Conservation (phyloP, 2,113 vertebrate species). For the Percopsis transmontana region DNA sequence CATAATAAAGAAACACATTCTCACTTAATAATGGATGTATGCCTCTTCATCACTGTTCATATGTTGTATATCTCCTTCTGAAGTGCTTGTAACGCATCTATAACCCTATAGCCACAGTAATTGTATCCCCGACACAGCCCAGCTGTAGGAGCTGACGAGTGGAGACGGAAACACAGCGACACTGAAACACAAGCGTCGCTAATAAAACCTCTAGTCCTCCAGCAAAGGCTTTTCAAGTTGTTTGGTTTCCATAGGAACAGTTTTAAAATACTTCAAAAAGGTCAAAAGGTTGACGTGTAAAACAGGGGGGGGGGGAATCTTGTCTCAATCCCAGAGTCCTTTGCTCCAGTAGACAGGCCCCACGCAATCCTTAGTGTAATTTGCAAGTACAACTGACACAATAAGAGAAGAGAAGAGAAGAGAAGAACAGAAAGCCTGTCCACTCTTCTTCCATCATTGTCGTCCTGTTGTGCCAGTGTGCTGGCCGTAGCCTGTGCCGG, state of each 20-base stretch:
- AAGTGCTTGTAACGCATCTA: not conserved
- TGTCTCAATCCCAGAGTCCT: conserved; percentile 53
- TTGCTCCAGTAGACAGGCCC: conserved; percentile 27
- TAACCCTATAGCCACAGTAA: conserved; percentile 49
- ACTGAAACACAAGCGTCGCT: conserved; percentile 36
- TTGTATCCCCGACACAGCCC: conserved; percentile 14
- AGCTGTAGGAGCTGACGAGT: conserved; percentile 34
- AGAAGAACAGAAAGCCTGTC: conserved; percentile 7
- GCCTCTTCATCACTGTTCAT: not conserved
- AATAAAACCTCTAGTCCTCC: conserved; percentile 43
- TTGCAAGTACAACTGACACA: conserved; percentile 19
- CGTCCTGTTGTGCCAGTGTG: conserved; percentile 4
- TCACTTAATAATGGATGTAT: conserved; percentile 10
- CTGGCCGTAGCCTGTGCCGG: not conserved
- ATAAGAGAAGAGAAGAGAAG: conserved; percentile 2
- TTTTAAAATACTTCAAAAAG: conserved; percentile 66
- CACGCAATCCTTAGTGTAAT: conserved; percentile 14
- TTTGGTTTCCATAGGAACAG: conserved; percentile 70
- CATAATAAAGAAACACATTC: conserved; percentile 8
- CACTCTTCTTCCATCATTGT: conserved; percentile 25
- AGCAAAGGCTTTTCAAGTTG: conserved; percentile 48
- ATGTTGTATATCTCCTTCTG: not conserved
- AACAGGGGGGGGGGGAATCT: conserved; percentile 52
- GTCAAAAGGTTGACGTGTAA: conserved; percentile 62
- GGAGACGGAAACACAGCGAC: conserved; percentile 49